Percentiles rank a stretch among this genome's conserved stretches.
Conservation (phyloP, 2,113 vertebrate species). For the Cephalopterus ornatus region DNA sequence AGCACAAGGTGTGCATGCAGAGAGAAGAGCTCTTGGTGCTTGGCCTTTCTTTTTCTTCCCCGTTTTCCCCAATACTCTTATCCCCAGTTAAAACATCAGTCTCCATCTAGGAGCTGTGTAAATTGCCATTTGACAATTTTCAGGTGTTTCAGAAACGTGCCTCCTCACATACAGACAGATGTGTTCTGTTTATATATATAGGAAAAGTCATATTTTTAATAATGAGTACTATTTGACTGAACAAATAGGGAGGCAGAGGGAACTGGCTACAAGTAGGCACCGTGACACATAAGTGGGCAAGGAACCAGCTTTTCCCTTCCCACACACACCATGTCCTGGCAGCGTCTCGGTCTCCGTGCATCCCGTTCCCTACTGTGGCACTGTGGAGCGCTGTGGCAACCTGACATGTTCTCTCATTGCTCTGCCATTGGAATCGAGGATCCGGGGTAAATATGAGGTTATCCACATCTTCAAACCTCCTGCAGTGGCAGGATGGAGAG, state of each 20-base stretch:
- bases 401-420: background rate
- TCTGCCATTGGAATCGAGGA: background rate
- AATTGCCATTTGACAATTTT: background rate
- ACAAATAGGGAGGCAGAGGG: constrained; percentile 18
- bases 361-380: background rate
- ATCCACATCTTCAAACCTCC: background rate
- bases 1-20: background rate
- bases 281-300: constrained; percentile 30
- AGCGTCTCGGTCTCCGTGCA: background rate
- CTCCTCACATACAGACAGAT: background rate
- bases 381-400: background rate
- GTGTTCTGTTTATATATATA: background rate
- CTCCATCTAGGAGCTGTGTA: background rate
- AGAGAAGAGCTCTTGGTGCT: background rate
- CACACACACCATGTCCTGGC: constrained; percentile 32
- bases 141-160: background rate
- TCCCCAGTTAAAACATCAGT: background rate
- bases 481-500: background rate
- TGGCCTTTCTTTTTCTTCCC: background rate
- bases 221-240: background rate
- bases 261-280: constrained; percentile 9
- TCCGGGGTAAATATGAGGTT: background rate
- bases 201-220: background rate
- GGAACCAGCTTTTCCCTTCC: constrained; percentile 47
- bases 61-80: background rate